Base-by-base conservation (phyloP, 1,140 invertebrate genomes). In the Drosophila sproati region DNA sequence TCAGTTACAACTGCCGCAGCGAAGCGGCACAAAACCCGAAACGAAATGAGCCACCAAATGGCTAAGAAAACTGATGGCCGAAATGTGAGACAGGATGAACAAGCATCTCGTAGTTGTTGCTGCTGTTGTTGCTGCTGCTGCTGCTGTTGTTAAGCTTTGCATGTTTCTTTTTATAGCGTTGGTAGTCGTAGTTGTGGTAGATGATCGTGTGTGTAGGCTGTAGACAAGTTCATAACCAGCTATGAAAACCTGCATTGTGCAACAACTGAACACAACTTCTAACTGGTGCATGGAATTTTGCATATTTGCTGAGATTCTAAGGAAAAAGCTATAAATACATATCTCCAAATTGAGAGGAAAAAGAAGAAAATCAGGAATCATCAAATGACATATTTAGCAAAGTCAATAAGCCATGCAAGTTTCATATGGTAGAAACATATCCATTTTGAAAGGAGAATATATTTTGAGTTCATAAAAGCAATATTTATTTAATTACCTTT, bases 21-120 rank as follows among this genome's bases (percentile, higher is more conserved):
- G 52, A 67, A 73, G 70, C 70, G 70, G 70, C 64, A 73, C 48
- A 34, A 73, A 73, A 57, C 57, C 57, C 56, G 56, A 61, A 69
- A 51, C 47, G 43, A 37, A 60, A 57, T 69, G 66, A 60, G 20
- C 59, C 60, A 52, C 60, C 60, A 51, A 63, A 63, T 51, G 43
- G 12, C 8, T 47, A 29, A 32, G 29, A 34, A 43, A 37, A 51
- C 47, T 68, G 54, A 59, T 67, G 66, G 55, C 56, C 55, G 45
- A 68, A 68, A 68, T 59, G 54, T 59, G 66, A 60, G 55, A 60
- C 66, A 69, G 56, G 66, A 69, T 69, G 66, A 69, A 60, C 56
- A 69, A 69, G 66, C 66, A 52, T 12, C 48, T 41, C 28, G 35
- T 51, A 35, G 43, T 39, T 8, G 57, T 20, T 29, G 34, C n/a